Evolutionary conservation across 2,113 vertebrate genomes (phyloP), one percentile per base, ranked within the genome.

Genomic region (Nannobrachium achirus): DNA sequence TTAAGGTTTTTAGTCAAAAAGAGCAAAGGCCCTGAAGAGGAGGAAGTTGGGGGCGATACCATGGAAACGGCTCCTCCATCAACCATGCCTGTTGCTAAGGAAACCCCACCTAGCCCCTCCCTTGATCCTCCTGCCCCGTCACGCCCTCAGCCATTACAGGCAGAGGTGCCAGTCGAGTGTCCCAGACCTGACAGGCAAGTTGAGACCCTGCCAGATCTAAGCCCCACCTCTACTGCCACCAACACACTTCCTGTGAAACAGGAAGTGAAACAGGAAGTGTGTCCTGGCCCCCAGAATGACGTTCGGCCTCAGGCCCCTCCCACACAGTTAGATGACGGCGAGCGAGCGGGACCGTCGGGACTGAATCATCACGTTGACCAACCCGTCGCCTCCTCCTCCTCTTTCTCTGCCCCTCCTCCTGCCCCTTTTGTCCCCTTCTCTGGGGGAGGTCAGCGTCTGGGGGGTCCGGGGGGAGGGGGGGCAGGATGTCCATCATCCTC

Each of bases 391-490:
- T 33, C 72, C 8, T 33, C 78, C 2, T 41, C 66, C 7, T 25
- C 15, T 2, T 83, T 80, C 7, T 51, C 67, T 0, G 18, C 60
- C 0, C 33, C 75, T 57, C 70, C 78, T 2, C 8, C 69, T 0
- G 52, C 69, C 49, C 72, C 75, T 10, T 93, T 93, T 25, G 86
- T 91, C 66, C 90, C 92, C 14, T 93, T 93, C 77, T 86, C 91
- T 2, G 92, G 92, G n/a, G 90, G 91, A 0, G 92, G 92, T 42
- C 92, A 92, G 79, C 86, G 92, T 45, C 88, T 93, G 0, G 92
- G 92, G 0, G 85, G 89, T 38, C 58, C 80, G 0, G 50, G 15
- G 1, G 71, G 19, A 9, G 73, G 33, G 7, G 66, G 46, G 10
- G 56, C 1, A 15, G 71, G 66, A 13, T 64, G 66, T 38, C 76